phyloP scores from a whole-genome alignment of 2,888 invertebrate species.

The Drosophila demipolita region DNA sequence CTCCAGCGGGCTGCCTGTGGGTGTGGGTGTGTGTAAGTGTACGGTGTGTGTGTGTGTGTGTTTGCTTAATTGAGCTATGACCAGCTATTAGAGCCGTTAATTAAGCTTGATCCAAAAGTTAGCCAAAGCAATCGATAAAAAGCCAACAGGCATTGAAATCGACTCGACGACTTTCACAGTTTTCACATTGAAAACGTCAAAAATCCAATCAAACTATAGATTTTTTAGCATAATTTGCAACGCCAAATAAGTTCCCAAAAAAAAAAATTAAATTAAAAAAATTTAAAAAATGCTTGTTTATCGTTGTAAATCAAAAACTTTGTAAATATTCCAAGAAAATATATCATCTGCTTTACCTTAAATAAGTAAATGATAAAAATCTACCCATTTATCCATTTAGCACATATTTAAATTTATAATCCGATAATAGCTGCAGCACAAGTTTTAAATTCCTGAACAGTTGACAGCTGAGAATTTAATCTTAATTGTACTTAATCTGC shows the following conservation, averaged over 20 bases:
- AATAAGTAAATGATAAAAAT: neutral
- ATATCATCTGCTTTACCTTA: neutral
- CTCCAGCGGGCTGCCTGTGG: neutral
- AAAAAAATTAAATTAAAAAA: constrained; percentile 7
- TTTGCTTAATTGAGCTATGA: constrained; percentile 36
- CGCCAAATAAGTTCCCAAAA: constrained; percentile 31
- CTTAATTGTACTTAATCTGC: neutral
- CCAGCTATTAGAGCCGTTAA: constrained; percentile 50
- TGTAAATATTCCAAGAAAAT: neutral
- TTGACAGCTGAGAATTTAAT: neutral
- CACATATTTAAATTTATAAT: neutral
- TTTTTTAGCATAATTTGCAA: constrained; percentile 37
- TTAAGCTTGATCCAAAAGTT: constrained; percentile 42
- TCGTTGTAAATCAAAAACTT: neutral
- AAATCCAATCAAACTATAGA: constrained; percentile 41
- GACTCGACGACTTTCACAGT: neutral
- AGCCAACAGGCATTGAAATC: constrained; percentile 10
- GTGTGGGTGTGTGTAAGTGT: neutral
- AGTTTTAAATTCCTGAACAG: neutral
- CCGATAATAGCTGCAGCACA: neutral
- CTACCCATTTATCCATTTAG: neutral
- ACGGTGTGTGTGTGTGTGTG: neutral
- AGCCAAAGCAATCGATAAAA: constrained; percentile 8
- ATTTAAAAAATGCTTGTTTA: neutral
- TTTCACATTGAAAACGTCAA: constrained; percentile 15